Evolutionary conservation across 2,113 vertebrate genomes (phyloP).

Genomic region (Takifugu bimaculatus): DNA sequence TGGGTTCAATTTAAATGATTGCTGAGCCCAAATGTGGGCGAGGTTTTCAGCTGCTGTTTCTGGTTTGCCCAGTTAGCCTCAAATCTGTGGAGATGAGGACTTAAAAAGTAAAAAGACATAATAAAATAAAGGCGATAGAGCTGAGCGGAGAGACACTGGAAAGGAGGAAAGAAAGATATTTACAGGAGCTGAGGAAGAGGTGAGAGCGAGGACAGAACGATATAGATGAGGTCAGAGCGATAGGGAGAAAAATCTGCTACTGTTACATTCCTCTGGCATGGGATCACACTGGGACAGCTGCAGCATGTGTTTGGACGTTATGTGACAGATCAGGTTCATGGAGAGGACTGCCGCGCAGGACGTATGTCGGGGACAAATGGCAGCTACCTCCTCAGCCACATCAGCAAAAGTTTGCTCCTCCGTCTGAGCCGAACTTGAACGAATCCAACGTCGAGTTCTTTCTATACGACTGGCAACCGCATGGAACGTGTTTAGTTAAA

Average conservation of each 20-base stretch:
- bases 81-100: constrained; percentile 5
- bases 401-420: constrained; percentile 19
- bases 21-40: background rate
- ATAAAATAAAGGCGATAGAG: background rate
- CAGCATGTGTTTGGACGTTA: constrained; percentile 8
- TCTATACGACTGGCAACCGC: too few relatives aligned
- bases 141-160: background rate
- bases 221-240: constrained; percentile 32
- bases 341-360: constrained; percentile 10
- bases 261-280: constrained; percentile 38
- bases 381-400: constrained; percentile 2
- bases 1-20: constrained; percentile 4
- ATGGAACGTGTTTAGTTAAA: too few relatives aligned
- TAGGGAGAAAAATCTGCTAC: constrained; percentile 36
- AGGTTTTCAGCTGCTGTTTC: constrained; percentile 12
- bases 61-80: constrained; percentile 12
- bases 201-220: constrained; percentile 50
- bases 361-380: constrained; percentile 5
- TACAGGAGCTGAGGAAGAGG: constrained; percentile 7
- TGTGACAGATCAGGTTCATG: constrained; percentile 31
- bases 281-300: constrained; percentile 36
- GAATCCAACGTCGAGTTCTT: too few relatives aligned
- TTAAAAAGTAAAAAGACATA: background rate
- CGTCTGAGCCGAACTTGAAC: background rate
- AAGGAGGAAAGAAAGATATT: background rate